These are phyloP conservation scores for Bradypodion pumilum DNA, from an alignment of 2,797 vertebrate species.

Conservation along the genomic window DNA sequence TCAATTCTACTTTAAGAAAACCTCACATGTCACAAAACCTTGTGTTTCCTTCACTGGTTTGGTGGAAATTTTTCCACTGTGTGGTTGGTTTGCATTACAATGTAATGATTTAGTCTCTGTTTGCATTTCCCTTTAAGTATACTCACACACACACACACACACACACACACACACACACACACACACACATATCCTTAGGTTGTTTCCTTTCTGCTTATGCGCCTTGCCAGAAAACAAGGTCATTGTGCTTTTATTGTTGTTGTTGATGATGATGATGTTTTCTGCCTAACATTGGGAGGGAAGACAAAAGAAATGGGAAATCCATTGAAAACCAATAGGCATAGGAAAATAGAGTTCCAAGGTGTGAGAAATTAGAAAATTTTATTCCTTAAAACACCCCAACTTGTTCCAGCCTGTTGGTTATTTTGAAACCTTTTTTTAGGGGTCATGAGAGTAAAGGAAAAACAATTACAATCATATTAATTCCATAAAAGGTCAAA, in stretches of 20 bases:
- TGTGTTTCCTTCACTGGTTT: neutral
- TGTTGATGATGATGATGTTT: neutral
- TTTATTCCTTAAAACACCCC: too few relatives aligned
- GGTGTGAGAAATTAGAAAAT: too few relatives aligned
- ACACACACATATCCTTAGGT: neutral
- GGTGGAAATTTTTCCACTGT: neutral
- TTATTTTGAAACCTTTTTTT: too few relatives aligned
- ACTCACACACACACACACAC: too few relatives aligned
- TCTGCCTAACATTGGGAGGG: neutral
- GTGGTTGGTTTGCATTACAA: neutral
- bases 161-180: too few relatives aligned
- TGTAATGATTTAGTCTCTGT: neutral
- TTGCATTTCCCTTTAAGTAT: neutral
- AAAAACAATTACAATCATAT: too few relatives aligned
- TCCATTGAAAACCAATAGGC: too few relatives aligned
- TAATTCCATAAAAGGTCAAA: too few relatives aligned
- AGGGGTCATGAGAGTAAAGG: too few relatives aligned
- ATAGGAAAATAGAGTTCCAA: too few relatives aligned
- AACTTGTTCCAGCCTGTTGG: too few relatives aligned
- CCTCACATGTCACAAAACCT: neutral
- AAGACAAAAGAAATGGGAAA: neutral
- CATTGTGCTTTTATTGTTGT: neutral
- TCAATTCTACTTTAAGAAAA: neutral
- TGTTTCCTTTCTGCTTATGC: neutral
- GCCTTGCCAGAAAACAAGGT: neutral